Base-by-base conservation (phyloP, 2,888 invertebrate species). In the Dascillus cervinus region DNA sequence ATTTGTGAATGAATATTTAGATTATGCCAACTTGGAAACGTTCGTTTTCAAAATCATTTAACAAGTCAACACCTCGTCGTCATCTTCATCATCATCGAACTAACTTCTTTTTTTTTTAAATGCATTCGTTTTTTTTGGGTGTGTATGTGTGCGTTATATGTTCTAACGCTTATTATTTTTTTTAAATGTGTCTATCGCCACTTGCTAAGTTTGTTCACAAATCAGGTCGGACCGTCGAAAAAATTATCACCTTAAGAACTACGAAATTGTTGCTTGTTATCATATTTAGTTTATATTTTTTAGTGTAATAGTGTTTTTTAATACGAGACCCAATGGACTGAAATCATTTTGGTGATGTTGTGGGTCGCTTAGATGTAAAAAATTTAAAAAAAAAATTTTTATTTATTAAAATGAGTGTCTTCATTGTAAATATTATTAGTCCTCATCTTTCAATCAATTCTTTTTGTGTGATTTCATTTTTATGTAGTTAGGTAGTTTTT, bases 1-100 rank as follows among this genome's bases (percentile, higher is more conserved):
- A 46, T 42, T 40, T 41, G 36, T 42, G 39, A 34, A 36, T 40
- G 39, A 40, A 40, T 38, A 44, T 46, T 44, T 49, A 49, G 49
- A 49, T 49, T 46, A 49, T 46, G 47, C 47, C 46, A 49, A 49
- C 47, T 49, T 49, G 46, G 43, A 43, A n/a, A n/a, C n/a, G n/a
- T n/a, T n/a, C n/a, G n/a, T n/a, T n/a, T n/a, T n/a, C n/a, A n/a
- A 22, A 21, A 36, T 29, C 29, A 27, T 35, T 26, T 29, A 29
- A 32, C 26, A 31, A 8, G 17, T n/a, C n/a, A 13, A 13, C 32
- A 36, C 27, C 23, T 27, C 17, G 26, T 39, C 29, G 22, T 32
- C 35, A 36, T 35, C 25, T 22, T 27, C 24, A 22, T 33, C 21
- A 21, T n/a, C n/a, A n/a, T n/a, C n/a, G n/a, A n/a, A n/a, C n/a